Evolutionary conservation across 1,140 invertebrate species (phyloP).

Genomic region (Saxidomus purpurata): DNA sequence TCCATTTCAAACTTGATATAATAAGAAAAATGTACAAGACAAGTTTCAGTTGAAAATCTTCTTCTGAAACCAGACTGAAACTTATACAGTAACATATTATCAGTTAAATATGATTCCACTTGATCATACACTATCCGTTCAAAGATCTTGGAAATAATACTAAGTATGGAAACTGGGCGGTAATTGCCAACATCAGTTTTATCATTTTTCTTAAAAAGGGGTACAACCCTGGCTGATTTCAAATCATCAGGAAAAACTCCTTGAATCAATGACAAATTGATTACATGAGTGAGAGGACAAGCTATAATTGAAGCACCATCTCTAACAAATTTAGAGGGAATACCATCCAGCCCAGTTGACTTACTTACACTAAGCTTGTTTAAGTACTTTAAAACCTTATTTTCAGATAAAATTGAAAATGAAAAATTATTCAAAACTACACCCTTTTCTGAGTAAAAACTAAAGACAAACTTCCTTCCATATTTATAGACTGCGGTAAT

Average conservation of each 20-base stretch:
- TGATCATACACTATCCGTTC: too few relatives aligned
- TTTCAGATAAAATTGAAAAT: background rate
- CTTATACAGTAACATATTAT: too few relatives aligned
- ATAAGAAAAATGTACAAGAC: too few relatives aligned
- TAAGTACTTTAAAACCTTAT: constrained; percentile 12
- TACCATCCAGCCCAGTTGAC: constrained; percentile 33
- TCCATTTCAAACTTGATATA: too few relatives aligned
- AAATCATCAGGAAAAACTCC: constrained; percentile 41
- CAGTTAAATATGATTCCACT: too few relatives aligned
- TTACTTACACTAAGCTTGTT: background rate
- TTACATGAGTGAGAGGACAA: constrained; percentile 30
- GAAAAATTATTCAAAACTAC: background rate
- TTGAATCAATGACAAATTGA: constrained; percentile 43
- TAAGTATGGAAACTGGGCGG: constrained; percentile 40
- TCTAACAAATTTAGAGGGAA: constrained; percentile 30
- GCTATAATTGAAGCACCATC: constrained; percentile 32
- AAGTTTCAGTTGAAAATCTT: too few relatives aligned
- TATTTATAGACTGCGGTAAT: background rate
- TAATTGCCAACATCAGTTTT: constrained; percentile 54
- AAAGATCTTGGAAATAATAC: background rate
- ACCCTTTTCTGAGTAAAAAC: background rate
- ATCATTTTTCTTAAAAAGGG: constrained; percentile 42
- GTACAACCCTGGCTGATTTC: constrained; percentile 29
- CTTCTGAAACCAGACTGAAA: too few relatives aligned
- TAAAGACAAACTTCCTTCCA: constrained; percentile 12